Conservation (phyloP, 1,140 invertebrate species). For the Diorhabda carinulata region DNA sequence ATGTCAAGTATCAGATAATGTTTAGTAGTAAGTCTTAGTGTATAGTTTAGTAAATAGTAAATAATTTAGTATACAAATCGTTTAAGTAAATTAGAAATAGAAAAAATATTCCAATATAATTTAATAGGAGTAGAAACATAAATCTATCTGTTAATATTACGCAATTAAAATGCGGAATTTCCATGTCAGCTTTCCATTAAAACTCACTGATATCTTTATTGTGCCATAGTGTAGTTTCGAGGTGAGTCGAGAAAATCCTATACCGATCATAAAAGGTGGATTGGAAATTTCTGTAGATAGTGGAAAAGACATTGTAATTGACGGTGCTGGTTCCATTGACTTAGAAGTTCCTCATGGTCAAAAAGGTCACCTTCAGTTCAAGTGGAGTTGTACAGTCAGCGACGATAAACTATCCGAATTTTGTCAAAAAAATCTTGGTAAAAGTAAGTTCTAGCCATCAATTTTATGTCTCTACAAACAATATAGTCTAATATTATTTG, state of each 20-base stretch:
- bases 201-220: background rate
- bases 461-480: too few species aligned
- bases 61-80: too few species aligned
- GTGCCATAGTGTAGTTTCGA: background rate
- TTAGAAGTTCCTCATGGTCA: background rate
- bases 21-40: too few species aligned
- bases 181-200: too few species aligned
- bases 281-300: background rate
- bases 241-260: background rate
- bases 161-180: too few species aligned
- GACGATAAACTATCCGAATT: background rate
- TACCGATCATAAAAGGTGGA: background rate
- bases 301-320: background rate
- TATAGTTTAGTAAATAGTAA: too few species aligned
- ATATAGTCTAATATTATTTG: too few species aligned
- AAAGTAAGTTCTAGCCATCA: background rate
- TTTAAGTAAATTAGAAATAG: too few species aligned
- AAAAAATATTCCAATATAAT: too few species aligned
- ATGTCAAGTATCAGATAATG: too few species aligned
- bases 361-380: background rate
- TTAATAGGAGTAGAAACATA: too few species aligned
- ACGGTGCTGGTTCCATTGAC: background rate
- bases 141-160: too few species aligned
- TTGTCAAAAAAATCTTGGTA: background rate
- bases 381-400: background rate